Conservation (phyloP, 2,888 invertebrate genomes). For the Doris montereyensis region DNA sequence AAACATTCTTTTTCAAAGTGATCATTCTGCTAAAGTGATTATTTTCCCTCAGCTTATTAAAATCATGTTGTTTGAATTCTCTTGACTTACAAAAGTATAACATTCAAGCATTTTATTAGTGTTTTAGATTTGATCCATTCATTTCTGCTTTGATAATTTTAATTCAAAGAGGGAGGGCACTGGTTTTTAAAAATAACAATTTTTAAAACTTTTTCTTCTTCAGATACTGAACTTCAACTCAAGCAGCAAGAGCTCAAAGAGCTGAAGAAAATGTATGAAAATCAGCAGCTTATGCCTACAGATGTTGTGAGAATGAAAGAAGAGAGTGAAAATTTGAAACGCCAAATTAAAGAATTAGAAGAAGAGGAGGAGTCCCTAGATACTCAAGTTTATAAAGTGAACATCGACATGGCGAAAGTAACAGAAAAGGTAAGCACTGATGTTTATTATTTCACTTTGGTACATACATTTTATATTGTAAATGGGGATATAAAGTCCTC, state of each 20-base stretch:
- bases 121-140: too few relatives aligned
- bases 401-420: conserved; percentile 57
- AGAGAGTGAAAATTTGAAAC: conserved; percentile 54
- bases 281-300: conserved; percentile 62
- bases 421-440: conserved; percentile 59
- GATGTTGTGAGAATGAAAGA: conserved; percentile 64
- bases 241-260: conserved; percentile 39
- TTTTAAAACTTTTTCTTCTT: background rate
- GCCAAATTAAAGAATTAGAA: conserved; percentile 58
- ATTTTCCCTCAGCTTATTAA: too few relatives aligned
- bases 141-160: too few relatives aligned
- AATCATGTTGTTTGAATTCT: too few relatives aligned
- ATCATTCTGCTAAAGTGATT: too few relatives aligned
- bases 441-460: background rate
- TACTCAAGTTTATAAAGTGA: conserved; percentile 59
- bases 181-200: too few relatives aligned
- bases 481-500: too few relatives aligned
- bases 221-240: conserved; percentile 30
- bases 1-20: too few relatives aligned
- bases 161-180: too few relatives aligned
- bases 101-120: too few relatives aligned
- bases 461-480: background rate
- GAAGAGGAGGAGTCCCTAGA: conserved; percentile 53
- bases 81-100: too few relatives aligned
- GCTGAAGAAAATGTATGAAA: conserved; percentile 61